A percentile compares a stretch with the other conserved stretches of the same genome.
Conservation (phyloP, 1,140 invertebrate species). For the Branchinecta lynchi region DNA sequence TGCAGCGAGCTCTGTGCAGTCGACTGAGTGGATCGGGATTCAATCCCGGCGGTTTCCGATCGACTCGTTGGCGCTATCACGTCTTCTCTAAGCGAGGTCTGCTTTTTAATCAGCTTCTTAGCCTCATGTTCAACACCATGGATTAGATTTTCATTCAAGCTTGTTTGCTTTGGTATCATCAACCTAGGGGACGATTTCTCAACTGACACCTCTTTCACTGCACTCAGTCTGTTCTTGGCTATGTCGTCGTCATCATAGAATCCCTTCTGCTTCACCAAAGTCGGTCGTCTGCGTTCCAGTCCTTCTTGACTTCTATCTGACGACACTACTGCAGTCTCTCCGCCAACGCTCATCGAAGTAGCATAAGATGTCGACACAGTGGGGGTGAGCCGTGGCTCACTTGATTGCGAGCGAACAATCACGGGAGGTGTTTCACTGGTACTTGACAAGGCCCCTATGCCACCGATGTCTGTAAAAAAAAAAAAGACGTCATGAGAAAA, state of each 20-base stretch:
- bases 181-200: conserved; percentile 16
- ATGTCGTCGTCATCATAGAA: conserved; percentile 15
- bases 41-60: conserved; percentile 16
- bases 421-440: background rate
- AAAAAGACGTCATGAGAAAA: background rate
- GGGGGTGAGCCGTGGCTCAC: background rate
- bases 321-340: background rate
- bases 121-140: conserved; percentile 47
- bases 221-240: conserved; percentile 10
- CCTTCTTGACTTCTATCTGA: background rate
- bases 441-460: background rate
- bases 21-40: background rate
- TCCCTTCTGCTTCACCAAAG: background rate
- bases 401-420: conserved; percentile 22
- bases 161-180: conserved; percentile 52
- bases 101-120: conserved; percentile 72
- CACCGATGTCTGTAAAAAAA: conserved; percentile 17
- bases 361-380: background rate
- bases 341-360: background rate
- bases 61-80: conserved; percentile 50
- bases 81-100: conserved; percentile 71
- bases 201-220: conserved; percentile 10
- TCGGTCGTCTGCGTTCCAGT: background rate
- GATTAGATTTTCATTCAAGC: conserved; percentile 75
- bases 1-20: conserved; percentile 15